phyloP scores from a whole-genome alignment of 2,888 invertebrate species.

The Harpalus rufipes region DNA sequence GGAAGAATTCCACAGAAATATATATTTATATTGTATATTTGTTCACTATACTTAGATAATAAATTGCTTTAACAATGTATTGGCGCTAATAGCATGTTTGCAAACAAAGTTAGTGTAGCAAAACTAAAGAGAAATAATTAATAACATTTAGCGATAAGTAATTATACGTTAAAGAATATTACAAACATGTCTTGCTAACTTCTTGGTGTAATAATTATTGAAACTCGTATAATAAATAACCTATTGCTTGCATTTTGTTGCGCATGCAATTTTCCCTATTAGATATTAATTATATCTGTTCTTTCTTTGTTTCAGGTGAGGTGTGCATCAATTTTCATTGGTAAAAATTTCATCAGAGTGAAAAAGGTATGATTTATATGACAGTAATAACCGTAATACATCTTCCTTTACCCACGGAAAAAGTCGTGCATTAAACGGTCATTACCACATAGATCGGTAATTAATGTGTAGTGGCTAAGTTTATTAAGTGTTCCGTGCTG shows the following conservation, averaged over 20 bases:
- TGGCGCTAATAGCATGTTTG: background rate
- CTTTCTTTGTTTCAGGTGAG: slow-evolving; percentile 56
- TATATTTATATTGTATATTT: no score
- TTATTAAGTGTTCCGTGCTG: background rate
- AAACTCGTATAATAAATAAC: background rate
- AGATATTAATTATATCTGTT: slow-evolving; percentile 2
- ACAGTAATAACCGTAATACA: slow-evolving; percentile 51
- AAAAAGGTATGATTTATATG: slow-evolving; percentile 56
- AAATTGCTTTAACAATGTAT: background rate
- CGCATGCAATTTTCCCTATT: background rate
- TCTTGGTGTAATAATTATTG: background rate
- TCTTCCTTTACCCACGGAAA: slow-evolving; percentile 25
- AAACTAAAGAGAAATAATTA: background rate
- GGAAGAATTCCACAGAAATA: no score
- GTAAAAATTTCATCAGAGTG: background rate
- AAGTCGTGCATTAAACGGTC: slow-evolving; percentile 8
- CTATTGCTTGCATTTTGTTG: background rate
- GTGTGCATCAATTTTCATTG: slow-evolving; percentile 9
- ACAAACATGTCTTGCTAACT: slow-evolving; percentile 11
- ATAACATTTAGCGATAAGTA: background rate
- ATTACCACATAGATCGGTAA: slow-evolving; percentile 13
- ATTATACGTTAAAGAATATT: slow-evolving; percentile 9
- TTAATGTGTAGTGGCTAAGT: background rate
- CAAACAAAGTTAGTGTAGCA: background rate
- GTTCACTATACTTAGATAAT: no score